Base-by-base conservation (phyloP, 1,140 invertebrate species). In the Pissodes strobi region DNA sequence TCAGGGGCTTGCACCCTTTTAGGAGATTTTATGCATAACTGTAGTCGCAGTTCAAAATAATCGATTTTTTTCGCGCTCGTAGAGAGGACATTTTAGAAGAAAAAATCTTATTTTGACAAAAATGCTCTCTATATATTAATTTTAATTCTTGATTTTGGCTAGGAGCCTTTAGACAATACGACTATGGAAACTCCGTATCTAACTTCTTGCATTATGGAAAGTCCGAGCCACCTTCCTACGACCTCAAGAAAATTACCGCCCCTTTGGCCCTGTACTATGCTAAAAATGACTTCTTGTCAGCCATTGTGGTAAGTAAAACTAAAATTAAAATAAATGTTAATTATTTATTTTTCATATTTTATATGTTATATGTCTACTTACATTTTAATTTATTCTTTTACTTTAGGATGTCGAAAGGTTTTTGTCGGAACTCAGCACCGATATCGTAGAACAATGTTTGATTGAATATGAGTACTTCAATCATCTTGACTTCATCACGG, bases 381-480 rank as follows among this genome's bases (percentile, higher is more conserved):
- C 15, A 8, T 37, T 45, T 55, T 15, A n/a, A 55, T 22, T 25
- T 21, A 21, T 22, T 30, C 19, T 41, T 34, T 38, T 52, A n/a
- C 66, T 71, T 46, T 41, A 70, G 69, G 64, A 70, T 48, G 64
- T 70, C 1, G 62, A 70, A 19, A 49, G 19, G 23, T 30, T 70
- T 12, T 15, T 58, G 2, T 27, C 43, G 12, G 43, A 62, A 23
- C 25, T 70, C 19, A 58, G 48, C 2, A 57, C 57, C 39, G 19
- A 23, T 10, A 25, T 49, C n/a, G 55, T 63, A 19, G 58, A 61
- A 21, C 27, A 19, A 30, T 53, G 60, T 6, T 17, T 58, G 9
- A 61, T 70, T 6, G 48, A 61, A 2, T 55, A 56, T 18, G 58
- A 66, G 34, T 45, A n/a, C 4, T 68, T 66, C 43, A 68, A 68